phyloP scores from a whole-genome alignment of 2,888 invertebrate species.

The Zonitis immaculata region DNA sequence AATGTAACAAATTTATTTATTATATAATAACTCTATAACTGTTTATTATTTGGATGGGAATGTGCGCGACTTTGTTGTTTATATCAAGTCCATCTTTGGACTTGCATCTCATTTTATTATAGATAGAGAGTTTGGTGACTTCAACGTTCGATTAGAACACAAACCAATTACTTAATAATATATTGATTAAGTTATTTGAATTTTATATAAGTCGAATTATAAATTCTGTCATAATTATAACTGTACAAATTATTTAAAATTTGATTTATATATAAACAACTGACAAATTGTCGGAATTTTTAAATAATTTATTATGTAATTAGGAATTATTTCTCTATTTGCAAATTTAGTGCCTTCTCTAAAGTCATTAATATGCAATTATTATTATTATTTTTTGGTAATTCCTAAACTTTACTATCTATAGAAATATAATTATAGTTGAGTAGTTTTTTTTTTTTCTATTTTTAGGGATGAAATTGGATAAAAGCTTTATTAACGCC shows the following conservation, averaged over 20 bases:
- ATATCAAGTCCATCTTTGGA: not conserved
- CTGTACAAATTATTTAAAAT: not conserved
- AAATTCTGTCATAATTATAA: too few species aligned
- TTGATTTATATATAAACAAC: not conserved
- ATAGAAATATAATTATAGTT: too few species aligned
- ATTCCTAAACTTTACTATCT: too few species aligned
- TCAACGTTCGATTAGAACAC: slow-evolving; percentile 15
- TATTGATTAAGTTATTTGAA: not conserved
- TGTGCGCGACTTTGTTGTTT: not conserved
- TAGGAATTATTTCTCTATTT: too few species aligned
- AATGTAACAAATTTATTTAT: not conserved
- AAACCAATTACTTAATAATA: slow-evolving; percentile 7
- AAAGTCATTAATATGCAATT: too few species aligned
- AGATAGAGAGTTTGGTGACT: slow-evolving; percentile 17
- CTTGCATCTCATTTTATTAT: not conserved
- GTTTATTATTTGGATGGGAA: not conserved
- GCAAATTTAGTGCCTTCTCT: too few species aligned
- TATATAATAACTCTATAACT: not conserved
- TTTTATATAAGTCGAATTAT: too few species aligned
- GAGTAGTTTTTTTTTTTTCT: too few species aligned
- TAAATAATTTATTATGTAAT: too few species aligned
- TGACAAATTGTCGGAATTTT: not conserved
- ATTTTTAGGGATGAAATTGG: not conserved
- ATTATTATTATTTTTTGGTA: too few species aligned
- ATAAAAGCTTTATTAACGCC: not conserved